phyloP scores from a whole-genome alignment of 2,888 invertebrate genomes.

The Gerris lacustris region DNA sequence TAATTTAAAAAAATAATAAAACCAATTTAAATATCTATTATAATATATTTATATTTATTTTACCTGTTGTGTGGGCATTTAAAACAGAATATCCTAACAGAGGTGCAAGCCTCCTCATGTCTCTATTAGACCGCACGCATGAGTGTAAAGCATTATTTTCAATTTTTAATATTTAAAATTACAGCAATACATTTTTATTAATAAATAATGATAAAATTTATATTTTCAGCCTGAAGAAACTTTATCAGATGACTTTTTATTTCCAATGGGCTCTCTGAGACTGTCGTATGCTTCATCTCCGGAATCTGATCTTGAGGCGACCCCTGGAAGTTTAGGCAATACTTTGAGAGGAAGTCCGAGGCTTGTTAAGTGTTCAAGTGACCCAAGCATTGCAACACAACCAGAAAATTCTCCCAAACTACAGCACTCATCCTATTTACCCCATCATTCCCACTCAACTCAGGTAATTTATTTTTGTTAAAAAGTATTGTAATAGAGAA shows the following conservation, averaged over 20 bases:
- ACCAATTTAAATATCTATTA: too few species aligned
- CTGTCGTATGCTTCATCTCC: conserved; percentile 92
- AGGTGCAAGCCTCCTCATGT: too few species aligned
- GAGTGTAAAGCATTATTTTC: too few species aligned
- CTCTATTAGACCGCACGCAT: too few species aligned
- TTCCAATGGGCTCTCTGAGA: conserved; percentile 92
- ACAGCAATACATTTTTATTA: too few species aligned
- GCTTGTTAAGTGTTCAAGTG: conserved; percentile 71
- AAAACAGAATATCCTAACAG: too few species aligned
- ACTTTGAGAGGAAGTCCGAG: conserved; percentile 28
- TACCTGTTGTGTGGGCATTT: too few species aligned
- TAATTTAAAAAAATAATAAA: too few species aligned
- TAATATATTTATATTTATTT: too few species aligned
- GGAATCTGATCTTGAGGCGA: conserved; percentile 86
- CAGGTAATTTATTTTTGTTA: conserved; percentile 34
- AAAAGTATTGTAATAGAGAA: too few species aligned
- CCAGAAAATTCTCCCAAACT: conserved; percentile 54
- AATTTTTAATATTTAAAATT: too few species aligned
- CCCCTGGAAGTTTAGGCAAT: conserved; percentile 35
- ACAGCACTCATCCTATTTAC: conserved; percentile 67
- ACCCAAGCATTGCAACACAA: conserved; percentile 88
- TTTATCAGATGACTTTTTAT: conserved; percentile 95
- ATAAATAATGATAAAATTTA: too few species aligned
- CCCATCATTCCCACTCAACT: conserved; percentile 33
- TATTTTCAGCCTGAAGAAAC: conserved; percentile 76